phyloP scores from a whole-genome alignment of 1,140 invertebrate species.

The Pseudomyrmex concolor region DNA sequence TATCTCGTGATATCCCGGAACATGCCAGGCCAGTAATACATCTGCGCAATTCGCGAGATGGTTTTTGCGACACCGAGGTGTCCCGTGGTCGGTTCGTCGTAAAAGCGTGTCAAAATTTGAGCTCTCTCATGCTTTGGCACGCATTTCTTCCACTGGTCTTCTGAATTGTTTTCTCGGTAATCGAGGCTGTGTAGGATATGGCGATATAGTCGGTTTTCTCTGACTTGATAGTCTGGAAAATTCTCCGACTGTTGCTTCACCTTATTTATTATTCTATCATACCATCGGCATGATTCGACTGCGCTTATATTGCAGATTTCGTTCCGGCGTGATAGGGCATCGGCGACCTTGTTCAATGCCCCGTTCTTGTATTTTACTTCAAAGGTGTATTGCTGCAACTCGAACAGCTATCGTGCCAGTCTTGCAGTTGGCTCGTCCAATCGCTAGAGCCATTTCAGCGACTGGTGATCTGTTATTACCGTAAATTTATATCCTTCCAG shows the following conservation, averaged over 20 bases:
- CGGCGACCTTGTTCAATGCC: background rate
- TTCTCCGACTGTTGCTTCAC: too few relatives aligned
- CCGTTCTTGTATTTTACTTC: background rate
- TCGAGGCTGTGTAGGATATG: too few relatives aligned
- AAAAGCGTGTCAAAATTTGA: background rate
- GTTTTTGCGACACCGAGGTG: background rate
- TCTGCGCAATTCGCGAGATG: too few relatives aligned
- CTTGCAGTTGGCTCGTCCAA: background rate
- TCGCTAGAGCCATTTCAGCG: background rate
- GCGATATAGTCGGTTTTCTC: too few relatives aligned
- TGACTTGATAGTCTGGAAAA: too few relatives aligned
- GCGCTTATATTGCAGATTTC: too few relatives aligned
- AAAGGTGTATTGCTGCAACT: background rate
- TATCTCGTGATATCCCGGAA: background rate
- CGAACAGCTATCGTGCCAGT: background rate
- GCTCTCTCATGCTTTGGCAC: background rate
- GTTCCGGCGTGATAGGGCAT: background rate
- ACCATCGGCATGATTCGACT: too few relatives aligned
- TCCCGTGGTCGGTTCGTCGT: background rate
- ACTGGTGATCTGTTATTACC: background rate
- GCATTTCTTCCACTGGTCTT: too few relatives aligned
- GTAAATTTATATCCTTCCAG: background rate
- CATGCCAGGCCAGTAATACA: background rate
- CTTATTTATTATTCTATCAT: too few relatives aligned
- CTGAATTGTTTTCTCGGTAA: too few relatives aligned